Conservation (phyloP, 2,797 vertebrate genomes). For the Poecilia gillii region DNA sequence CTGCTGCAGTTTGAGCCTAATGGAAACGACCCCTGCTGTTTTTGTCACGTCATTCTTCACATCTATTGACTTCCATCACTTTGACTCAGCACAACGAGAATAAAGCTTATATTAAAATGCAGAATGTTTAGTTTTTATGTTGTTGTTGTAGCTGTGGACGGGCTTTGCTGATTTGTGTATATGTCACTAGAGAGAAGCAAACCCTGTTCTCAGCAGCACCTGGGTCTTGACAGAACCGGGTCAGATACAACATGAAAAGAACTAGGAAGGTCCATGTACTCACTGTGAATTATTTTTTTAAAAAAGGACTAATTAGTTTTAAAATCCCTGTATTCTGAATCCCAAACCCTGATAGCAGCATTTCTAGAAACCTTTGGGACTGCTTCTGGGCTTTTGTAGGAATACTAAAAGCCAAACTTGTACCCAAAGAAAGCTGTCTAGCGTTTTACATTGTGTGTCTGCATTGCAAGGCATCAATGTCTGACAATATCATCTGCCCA, state of each 20-base stretch:
- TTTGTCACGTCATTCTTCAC: constrained; percentile 4
- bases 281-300: not conserved
- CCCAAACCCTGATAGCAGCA: not conserved
- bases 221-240: constrained; percentile 12
- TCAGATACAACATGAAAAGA: not conserved
- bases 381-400: constrained; percentile 8
- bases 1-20: constrained; percentile 4
- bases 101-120: not conserved
- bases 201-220: constrained; percentile 31
- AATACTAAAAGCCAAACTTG: constrained; percentile 12
- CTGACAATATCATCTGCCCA: not conserved
- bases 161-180: constrained; percentile 25
- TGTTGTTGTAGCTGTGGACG: not conserved
- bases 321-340: constrained; percentile 16
- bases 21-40: not conserved
- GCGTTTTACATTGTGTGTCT: not conserved
- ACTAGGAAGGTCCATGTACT: not conserved
- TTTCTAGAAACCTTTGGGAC: constrained; percentile 3
- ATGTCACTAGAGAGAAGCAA: not conserved
- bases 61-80: not conserved
- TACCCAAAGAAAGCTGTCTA: not conserved
- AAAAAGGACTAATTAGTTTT: constrained; percentile 12
- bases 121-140: constrained; percentile 9
- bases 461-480: not conserved
- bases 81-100: constrained; percentile 12